Conservation (phyloP, 2,888 invertebrate genomes). For the Rhaphigaster nebulosa region DNA sequence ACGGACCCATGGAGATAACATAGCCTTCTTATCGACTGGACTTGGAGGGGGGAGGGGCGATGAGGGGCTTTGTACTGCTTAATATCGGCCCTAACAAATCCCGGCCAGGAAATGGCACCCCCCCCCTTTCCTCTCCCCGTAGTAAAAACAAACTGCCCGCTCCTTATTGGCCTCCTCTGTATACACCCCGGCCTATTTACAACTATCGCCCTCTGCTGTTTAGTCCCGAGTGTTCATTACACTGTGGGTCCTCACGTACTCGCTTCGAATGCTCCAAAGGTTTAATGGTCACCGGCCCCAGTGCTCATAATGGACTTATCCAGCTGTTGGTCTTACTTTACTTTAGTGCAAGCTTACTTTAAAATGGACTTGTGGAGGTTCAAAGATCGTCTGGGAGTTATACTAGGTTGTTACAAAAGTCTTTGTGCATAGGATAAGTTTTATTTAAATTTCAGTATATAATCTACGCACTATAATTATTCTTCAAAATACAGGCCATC, state of each 20-base stretch:
- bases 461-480: too few relatives aligned
- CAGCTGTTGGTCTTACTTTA: not conserved
- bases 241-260: not conserved
- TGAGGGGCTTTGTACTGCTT: not conserved
- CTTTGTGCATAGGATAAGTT: too few relatives aligned
- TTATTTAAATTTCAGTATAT: too few relatives aligned
- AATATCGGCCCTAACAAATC: conserved; percentile 33
- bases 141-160: conserved; percentile 24
- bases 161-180: not conserved
- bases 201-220: not conserved
- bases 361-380: not conserved
- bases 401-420: too few relatives aligned
- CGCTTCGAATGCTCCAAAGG: not conserved
- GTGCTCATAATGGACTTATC: conserved; percentile 15
- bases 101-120: not conserved
- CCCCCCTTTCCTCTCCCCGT: not conserved
- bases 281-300: not conserved
- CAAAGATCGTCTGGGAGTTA: not conserved
- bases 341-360: not conserved
- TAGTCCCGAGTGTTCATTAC: conserved; percentile 8
- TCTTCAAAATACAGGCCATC: too few relatives aligned
- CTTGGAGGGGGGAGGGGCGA: too few relatives aligned
- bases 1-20: not conserved
- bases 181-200: not conserved
- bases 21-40: too few relatives aligned